phyloP scores from a whole-genome alignment of 2,888 invertebrate genomes.

The Shargacucullia verbasci region DNA sequence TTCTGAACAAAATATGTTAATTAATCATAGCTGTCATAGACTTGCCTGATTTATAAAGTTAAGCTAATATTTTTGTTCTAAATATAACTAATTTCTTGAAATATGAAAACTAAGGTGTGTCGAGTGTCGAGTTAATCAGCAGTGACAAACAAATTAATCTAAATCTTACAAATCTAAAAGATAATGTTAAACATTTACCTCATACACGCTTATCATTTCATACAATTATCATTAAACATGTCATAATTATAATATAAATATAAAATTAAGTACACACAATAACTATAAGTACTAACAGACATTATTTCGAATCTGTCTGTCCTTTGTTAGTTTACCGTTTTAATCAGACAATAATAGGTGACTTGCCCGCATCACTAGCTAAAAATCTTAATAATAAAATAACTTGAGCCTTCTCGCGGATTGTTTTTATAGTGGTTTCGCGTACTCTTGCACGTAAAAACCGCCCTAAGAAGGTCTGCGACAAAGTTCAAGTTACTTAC shows the following conservation, averaged over 20 bases:
- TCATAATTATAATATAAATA: constrained; percentile 18
- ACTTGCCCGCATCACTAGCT: too few species aligned
- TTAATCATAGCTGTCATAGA: constrained; percentile 1
- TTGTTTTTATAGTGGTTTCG: too few species aligned
- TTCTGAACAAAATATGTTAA: not conserved
- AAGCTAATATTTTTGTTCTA: not conserved
- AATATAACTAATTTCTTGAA: too few species aligned
- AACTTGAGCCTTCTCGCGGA: too few species aligned
- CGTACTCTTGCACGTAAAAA: too few species aligned
- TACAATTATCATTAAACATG: constrained; percentile 15
- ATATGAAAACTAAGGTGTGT: not conserved
- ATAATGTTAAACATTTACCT: constrained; percentile 31
- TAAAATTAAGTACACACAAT: constrained; percentile 27
- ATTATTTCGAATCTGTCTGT: not conserved
- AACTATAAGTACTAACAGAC: not conserved
- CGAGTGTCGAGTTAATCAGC: constrained; percentile 4
- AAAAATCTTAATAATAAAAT: too few species aligned
- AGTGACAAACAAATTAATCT: constrained; percentile 19
- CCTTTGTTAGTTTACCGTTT: not conserved
- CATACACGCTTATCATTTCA: constrained; percentile 16
- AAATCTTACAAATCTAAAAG: constrained; percentile 15
- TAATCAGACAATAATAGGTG: too few species aligned
- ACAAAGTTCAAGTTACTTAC: too few species aligned
- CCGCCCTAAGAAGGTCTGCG: too few species aligned
- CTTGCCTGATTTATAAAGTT: not conserved